phyloP scores from a whole-genome alignment of 2,113 vertebrate species.

The Lasiurus borealis region DNA sequence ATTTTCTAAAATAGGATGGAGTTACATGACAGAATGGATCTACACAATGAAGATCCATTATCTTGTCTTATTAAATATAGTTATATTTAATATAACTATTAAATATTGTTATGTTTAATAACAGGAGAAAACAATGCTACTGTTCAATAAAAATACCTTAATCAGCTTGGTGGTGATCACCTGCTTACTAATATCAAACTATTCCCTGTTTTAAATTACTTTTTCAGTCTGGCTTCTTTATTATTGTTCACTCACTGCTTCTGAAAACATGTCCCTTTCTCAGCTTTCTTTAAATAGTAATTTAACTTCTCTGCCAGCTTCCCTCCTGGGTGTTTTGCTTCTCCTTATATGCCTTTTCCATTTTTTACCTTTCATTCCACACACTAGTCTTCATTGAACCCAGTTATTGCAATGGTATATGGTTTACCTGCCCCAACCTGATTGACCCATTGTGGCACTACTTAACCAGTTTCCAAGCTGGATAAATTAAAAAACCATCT shows the following conservation, averaged over 20 bases:
- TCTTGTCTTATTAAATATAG: neutral
- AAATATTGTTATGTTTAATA: neutral
- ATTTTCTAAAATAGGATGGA: neutral
- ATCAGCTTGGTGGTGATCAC: neutral
- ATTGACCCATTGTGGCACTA: neutral
- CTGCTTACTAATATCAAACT: neutral
- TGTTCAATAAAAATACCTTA: neutral
- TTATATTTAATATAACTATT: neutral
- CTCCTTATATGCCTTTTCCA: neutral
- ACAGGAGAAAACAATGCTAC: neutral
- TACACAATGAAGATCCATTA: neutral
- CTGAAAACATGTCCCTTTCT: neutral
- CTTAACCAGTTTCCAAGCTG: neutral
- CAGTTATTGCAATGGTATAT: neutral
- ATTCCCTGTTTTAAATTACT: neutral
- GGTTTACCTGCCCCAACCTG: neutral
- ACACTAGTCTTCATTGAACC: neutral
- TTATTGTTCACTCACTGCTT: neutral
- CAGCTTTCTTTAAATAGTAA: neutral
- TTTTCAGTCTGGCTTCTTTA: neutral
- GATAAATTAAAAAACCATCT: neutral
- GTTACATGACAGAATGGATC: neutral
- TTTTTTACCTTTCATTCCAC: neutral
- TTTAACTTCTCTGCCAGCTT: neutral
- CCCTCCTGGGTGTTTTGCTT: neutral